These are phyloP conservation scores for Brachionus paranguensis DNA, from an alignment of 1,140 invertebrate genomes.

Conservation along the genomic window DNA sequence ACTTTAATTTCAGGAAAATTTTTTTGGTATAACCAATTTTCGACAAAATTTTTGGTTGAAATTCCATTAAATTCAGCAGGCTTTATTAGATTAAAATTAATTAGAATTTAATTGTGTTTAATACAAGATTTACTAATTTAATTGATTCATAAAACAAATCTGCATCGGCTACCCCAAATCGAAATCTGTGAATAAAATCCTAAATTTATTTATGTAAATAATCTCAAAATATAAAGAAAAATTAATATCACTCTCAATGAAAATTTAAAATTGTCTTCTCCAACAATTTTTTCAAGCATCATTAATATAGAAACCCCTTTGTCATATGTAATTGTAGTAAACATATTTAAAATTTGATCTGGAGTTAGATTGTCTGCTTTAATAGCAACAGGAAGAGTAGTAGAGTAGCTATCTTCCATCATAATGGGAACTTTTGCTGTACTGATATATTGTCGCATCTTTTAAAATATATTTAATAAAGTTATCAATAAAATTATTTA, in stretches of 20 bases:
- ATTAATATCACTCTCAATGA: background rate
- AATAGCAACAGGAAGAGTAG: background rate
- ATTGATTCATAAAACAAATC: conserved; percentile 18
- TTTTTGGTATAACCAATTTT: conserved; percentile 33
- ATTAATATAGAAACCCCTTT: conserved; percentile 48
- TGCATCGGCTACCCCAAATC: background rate
- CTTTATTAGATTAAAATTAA: background rate
- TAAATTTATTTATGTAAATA: background rate
- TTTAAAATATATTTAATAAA: background rate
- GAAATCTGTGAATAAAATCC: background rate
- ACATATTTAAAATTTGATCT: conserved; percentile 79
- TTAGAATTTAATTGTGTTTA: background rate
- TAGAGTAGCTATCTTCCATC: conserved; percentile 24
- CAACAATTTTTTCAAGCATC: background rate
- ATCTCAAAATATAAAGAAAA: background rate
- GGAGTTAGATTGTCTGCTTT: background rate
- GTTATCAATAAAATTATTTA: background rate
- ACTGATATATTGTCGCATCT: conserved; percentile 9
- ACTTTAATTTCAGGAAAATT: conserved; percentile 30
- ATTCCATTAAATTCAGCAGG: background rate
- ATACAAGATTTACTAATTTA: background rate
- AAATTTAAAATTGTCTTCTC: background rate
- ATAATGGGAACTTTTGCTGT: background rate
- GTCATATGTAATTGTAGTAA: conserved; percentile 83
- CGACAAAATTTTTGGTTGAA: background rate